phyloP scores from a whole-genome alignment of 37 sponge, comb jelly and placozoan species.

The Eunapius fragilis region DNA sequence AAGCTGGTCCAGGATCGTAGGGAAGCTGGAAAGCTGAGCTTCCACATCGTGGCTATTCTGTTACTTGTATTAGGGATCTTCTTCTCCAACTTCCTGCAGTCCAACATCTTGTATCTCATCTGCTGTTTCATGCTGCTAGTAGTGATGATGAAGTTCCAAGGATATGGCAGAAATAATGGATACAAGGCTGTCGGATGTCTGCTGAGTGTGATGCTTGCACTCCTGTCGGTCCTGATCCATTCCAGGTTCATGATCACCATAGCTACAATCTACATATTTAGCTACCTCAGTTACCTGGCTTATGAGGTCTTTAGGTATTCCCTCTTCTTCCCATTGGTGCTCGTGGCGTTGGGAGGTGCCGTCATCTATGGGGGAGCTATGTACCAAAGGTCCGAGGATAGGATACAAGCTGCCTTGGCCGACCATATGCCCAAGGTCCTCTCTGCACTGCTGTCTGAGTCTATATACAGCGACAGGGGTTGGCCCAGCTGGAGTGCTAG shows the following conservation, averaged over 20 bases:
- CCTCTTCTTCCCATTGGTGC: slow-evolving; percentile 38
- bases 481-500: background rate
- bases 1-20: background rate
- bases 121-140: slow-evolving; percentile 20
- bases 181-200: slow-evolving; percentile 29
- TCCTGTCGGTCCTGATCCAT: slow-evolving; percentile 48
- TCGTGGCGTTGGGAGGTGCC: slow-evolving; percentile 13
- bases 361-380: slow-evolving; percentile 21
- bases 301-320: slow-evolving; percentile 40
- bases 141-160: background rate
- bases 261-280: slow-evolving; percentile 38
- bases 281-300: slow-evolving; percentile 48
- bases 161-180: too few relatives aligned
- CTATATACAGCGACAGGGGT: background rate
- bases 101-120: slow-evolving; percentile 33
- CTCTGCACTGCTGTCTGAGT: background rate
- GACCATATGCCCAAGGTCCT: background rate
- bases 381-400: slow-evolving; percentile 17
- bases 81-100: slow-evolving; percentile 33
- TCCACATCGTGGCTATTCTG: background rate
- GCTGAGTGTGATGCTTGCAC: slow-evolving; percentile 14
- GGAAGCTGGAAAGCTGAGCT: background rate
- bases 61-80: slow-evolving; percentile 19
- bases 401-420: background rate
- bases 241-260: slow-evolving; percentile 42